A percentile compares a stretch with the other conserved stretches of the same genome.
Evolutionary conservation across 2,113 vertebrate species (phyloP).

Genomic region (Hippocampus barbouri): DNA sequence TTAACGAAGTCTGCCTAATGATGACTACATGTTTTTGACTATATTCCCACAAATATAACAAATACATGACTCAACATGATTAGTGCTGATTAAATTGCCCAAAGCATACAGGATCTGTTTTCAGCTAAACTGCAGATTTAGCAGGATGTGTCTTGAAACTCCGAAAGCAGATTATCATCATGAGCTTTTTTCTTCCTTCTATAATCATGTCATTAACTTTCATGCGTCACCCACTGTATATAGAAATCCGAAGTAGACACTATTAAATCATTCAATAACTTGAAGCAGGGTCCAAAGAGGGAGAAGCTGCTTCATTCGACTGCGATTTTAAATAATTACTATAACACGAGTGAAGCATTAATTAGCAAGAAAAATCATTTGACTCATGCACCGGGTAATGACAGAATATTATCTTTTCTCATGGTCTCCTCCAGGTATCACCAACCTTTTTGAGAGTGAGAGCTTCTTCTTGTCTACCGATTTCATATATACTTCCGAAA

Average conservation of each 20-base stretch:
- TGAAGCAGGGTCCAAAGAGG: not conserved
- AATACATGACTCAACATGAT: constrained; percentile 12
- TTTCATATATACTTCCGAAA: too few species aligned
- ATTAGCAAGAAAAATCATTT: not conserved
- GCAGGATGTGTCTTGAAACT: not conserved
- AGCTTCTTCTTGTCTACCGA: too few species aligned
- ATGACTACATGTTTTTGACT: constrained; percentile 18
- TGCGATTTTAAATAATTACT: not conserved
- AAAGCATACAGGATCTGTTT: constrained; percentile 14
- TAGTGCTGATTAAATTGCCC: constrained; percentile 14
- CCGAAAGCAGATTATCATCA: not conserved
- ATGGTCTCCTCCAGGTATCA: too few species aligned
- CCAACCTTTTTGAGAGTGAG: too few species aligned
- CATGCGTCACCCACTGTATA: not conserved
- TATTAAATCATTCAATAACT: not conserved
- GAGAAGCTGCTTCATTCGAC: too few species aligned
- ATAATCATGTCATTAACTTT: not conserved
- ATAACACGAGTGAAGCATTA: not conserved
- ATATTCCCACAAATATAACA: constrained; percentile 20
- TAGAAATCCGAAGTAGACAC: not conserved
- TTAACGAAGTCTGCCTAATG: constrained; percentile 7
- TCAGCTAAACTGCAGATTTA: constrained; percentile 18
- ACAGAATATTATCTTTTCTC: too few species aligned
- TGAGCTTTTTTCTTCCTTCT: not conserved
- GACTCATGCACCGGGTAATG: too few species aligned